These are phyloP conservation scores for Thumatha senex DNA, from an alignment of 2,888 invertebrate species.

Conservation along the genomic window DNA sequence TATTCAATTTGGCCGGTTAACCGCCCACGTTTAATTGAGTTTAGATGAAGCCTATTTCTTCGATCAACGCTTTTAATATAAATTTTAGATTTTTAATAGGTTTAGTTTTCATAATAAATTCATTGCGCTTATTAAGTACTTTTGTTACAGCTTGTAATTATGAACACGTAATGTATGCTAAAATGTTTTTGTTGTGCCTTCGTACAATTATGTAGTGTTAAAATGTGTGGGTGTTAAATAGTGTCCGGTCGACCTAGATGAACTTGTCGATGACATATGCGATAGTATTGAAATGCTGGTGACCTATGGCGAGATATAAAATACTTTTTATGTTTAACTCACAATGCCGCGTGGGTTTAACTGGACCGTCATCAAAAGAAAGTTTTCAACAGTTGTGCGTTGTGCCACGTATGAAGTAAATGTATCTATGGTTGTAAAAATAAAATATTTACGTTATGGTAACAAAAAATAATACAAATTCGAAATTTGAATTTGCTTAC, in stretches of 20 bases:
- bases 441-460: no score
- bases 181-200: constrained; percentile 29
- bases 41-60: constrained; percentile 46
- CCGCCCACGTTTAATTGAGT: constrained; percentile 56
- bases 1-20: constrained; percentile 37
- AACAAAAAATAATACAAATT: no score
- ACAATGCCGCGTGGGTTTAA: constrained; percentile 29
- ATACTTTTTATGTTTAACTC: constrained; percentile 18
- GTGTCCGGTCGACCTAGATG: constrained; percentile 77
- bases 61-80: constrained; percentile 40
- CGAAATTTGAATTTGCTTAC: no score
- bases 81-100: not conserved
- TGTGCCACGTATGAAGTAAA: not conserved
- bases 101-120: not conserved
- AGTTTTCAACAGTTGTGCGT: constrained; percentile 13
- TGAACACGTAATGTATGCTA: constrained; percentile 13
- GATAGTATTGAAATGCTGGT: constrained; percentile 65
- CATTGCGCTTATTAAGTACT: constrained; percentile 5
- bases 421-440: not conserved
- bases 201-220: constrained; percentile 12
- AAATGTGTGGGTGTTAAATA: constrained; percentile 8
- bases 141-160: constrained; percentile 6
- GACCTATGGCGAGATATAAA: constrained; percentile 36
- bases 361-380: constrained; percentile 26
- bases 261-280: constrained; percentile 58